These are phyloP conservation scores for Antheraea assamensis DNA, from an alignment of 2,888 invertebrate species.

Conservation along the genomic window DNA sequence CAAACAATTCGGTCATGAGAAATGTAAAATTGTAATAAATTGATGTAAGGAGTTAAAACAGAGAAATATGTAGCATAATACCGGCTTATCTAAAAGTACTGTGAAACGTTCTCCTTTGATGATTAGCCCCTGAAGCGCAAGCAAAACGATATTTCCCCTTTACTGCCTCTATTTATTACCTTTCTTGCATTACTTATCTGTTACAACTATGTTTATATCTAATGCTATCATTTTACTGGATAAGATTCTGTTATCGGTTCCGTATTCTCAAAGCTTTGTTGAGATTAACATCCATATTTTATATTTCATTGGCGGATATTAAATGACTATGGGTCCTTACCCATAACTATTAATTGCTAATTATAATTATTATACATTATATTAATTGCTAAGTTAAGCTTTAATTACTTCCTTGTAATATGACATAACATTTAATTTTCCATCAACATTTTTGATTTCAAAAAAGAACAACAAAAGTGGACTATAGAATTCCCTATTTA, in stretches of 20 bases:
- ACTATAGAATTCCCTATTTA: too few species aligned
- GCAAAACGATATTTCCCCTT: slow-evolving; percentile 40
- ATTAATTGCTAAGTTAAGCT: too few species aligned
- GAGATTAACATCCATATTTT: neutral
- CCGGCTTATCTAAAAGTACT: neutral
- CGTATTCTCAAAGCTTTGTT: neutral
- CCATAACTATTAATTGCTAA: neutral
- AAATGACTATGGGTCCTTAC: neutral
- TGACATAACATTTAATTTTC: neutral
- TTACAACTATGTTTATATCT: slow-evolving; percentile 22
- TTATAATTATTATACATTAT: too few species aligned
- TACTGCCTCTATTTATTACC: slow-evolving; percentile 38
- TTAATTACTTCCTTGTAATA: too few species aligned
- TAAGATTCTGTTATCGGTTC: neutral
- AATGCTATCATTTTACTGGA: neutral
- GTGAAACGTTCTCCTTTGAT: slow-evolving; percentile 35
- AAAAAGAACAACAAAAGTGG: too few species aligned
- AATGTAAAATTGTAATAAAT: neutral
- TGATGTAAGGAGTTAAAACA: neutral
- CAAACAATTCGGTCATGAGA: neutral
- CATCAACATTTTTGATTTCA: neutral
- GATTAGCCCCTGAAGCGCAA: slow-evolving; percentile 52
- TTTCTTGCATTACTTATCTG: slow-evolving; percentile 31
- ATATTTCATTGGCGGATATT: neutral
- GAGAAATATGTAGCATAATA: neutral